Evolutionary conservation across 1,140 invertebrate genomes (phyloP).

Genomic region (Chironomus striatipennis): DNA sequence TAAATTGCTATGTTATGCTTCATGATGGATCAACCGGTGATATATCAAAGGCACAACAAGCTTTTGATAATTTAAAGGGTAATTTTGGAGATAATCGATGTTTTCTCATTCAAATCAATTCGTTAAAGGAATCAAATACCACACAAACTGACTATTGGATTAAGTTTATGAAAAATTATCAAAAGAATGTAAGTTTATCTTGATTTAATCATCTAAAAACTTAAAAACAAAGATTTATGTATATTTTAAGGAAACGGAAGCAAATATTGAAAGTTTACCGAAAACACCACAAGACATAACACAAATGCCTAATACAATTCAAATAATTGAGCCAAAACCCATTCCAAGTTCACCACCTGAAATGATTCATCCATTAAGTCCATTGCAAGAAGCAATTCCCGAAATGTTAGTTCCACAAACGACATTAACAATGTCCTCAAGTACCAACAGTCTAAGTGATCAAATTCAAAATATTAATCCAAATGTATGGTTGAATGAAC

Average conservation of each 20-base stretch:
- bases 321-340: slow-evolving; percentile 29
- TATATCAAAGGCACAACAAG: slow-evolving; percentile 30
- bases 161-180: slow-evolving; percentile 58
- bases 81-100: slow-evolving; percentile 77
- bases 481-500: slow-evolving; percentile 50
- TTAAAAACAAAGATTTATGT: slow-evolving; percentile 28
- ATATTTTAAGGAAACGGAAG: slow-evolving; percentile 38
- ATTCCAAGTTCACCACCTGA: slow-evolving; percentile 28
- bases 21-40: slow-evolving; percentile 57
- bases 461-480: slow-evolving; percentile 44
- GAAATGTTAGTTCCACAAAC: slow-evolving; percentile 33
- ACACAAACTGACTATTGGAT: slow-evolving; percentile 75
- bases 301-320: slow-evolving; percentile 43
- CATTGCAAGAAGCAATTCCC: slow-evolving; percentile 40
- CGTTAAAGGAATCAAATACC: slow-evolving; percentile 44
- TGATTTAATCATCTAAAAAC: slow-evolving; percentile 29
- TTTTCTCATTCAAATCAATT: slow-evolving; percentile 83
- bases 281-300: slow-evolving; percentile 48
- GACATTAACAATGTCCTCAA: slow-evolving; percentile 41
- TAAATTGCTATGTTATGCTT: slow-evolving; percentile 83
- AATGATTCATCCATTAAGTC: slow-evolving; percentile 54
- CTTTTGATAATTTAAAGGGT: slow-evolving; percentile 46
- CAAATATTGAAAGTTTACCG: slow-evolving; percentile 55
- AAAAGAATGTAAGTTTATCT: slow-evolving; percentile 41
- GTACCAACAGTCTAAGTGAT: slow-evolving; percentile 47